These are phyloP conservation scores for Bibio marci DNA, from an alignment of 2,888 invertebrate genomes.

Conservation along the genomic window DNA sequence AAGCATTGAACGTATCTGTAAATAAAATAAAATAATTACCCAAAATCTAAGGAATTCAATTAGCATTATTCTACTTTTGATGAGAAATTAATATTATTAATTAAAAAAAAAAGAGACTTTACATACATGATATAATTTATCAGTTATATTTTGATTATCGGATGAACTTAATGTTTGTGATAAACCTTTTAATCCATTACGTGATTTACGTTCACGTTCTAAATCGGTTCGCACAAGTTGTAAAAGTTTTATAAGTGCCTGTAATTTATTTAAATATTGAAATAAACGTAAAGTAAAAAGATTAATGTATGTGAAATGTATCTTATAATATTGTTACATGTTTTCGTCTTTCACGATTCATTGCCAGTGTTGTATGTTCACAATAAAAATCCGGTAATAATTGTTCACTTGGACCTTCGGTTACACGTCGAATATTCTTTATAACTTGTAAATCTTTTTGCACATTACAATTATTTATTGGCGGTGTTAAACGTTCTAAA, in stretches of 20 bases:
- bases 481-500: slow-evolving; percentile 20
- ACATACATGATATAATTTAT: slow-evolving; percentile 81
- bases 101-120: slow-evolving; percentile 4
- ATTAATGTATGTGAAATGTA: too few relatives aligned
- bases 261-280: slow-evolving; percentile 16
- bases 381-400: slow-evolving; percentile 87
- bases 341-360: slow-evolving; percentile 81
- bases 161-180: slow-evolving; percentile 76
- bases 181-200: slow-evolving; percentile 75
- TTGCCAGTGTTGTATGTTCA: slow-evolving; percentile 81
- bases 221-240: slow-evolving; percentile 75
- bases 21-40: slow-evolving; percentile 11
- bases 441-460: slow-evolving; percentile 27
- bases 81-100: not conserved
- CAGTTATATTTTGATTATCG: slow-evolving; percentile 78
- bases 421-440: slow-evolving; percentile 25
- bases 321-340: too few relatives aligned
- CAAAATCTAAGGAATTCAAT: not conserved
- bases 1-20: slow-evolving; percentile 80
- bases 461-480: slow-evolving; percentile 25
- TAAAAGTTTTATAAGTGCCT: slow-evolving; percentile 68
- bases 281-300: too few relatives aligned
- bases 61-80: too few relatives aligned
- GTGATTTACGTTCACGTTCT: slow-evolving; percentile 76
- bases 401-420: slow-evolving; percentile 54